These are phyloP conservation scores for Propsilocerus akamusi DNA, from an alignment of 1,140 invertebrate species.

Conservation along the genomic window DNA sequence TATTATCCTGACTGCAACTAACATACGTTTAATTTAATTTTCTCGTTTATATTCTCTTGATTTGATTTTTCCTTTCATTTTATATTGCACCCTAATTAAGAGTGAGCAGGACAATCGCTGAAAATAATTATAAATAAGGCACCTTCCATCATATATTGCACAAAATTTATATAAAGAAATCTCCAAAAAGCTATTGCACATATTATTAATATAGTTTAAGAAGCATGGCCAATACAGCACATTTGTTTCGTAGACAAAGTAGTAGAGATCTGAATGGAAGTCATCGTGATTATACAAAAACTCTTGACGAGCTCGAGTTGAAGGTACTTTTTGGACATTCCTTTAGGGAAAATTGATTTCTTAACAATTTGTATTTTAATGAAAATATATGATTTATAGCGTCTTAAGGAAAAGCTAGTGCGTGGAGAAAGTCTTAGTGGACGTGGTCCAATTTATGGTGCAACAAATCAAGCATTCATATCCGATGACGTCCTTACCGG, in stretches of 20 bases:
- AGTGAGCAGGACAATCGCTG: too few species aligned
- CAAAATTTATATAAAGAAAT: too few species aligned
- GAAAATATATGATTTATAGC: conserved; percentile 10
- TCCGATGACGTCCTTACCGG: conserved; percentile 44
- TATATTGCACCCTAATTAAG: too few species aligned
- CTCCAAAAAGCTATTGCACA: not conserved
- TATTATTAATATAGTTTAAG: not conserved
- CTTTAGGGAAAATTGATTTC: not conserved
- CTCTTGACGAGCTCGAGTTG: conserved; percentile 67
- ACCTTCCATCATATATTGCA: too few species aligned
- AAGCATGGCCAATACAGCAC: conserved; percentile 70
- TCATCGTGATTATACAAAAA: conserved; percentile 34
- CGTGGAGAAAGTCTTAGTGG: conserved; percentile 45
- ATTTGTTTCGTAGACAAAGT: conserved; percentile 68
- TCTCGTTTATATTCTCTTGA: too few species aligned
- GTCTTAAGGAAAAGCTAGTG: conserved; percentile 60
- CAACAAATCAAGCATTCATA: conserved; percentile 63
- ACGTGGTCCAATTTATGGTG: conserved; percentile 49
- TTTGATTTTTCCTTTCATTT: too few species aligned
- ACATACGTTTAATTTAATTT: too few species aligned
- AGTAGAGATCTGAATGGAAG: conserved; percentile 55
- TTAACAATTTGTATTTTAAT: not conserved
- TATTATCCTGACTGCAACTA: too few species aligned
- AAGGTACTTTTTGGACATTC: conserved; percentile 28
- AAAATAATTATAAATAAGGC: too few species aligned